Evolutionary conservation across 2,113 vertebrate genomes (phyloP).

Genomic region (Pseudorectes ferrugineus): DNA sequence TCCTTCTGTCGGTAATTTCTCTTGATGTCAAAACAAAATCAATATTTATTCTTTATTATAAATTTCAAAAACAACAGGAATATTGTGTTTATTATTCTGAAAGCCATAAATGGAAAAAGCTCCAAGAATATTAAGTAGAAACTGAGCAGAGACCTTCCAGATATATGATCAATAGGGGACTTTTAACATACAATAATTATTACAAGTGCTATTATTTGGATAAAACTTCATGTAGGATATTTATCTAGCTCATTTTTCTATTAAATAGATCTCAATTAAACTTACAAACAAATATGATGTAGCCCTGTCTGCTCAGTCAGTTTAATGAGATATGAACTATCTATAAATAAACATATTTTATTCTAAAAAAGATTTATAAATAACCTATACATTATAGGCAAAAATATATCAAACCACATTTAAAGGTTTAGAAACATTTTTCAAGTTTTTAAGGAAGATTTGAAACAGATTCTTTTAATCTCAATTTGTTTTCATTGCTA

Average conservation of each 20-base stretch:
- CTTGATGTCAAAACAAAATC: slow-evolving; percentile 6
- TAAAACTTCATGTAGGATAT: background rate
- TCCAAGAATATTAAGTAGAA: slow-evolving; percentile 9
- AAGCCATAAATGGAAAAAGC: background rate
- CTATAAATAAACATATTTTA: slow-evolving; percentile 7
- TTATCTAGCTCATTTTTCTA: background rate
- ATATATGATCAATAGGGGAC: background rate
- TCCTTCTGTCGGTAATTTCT: slow-evolving; percentile 22
- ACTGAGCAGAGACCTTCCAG: background rate
- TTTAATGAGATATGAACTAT: background rate
- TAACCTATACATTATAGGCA: background rate
- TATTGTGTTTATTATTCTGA: background rate
- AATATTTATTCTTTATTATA: slow-evolving; percentile 1
- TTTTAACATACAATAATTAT: background rate
- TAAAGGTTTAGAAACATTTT: background rate
- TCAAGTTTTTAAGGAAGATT: background rate
- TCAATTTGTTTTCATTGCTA: background rate
- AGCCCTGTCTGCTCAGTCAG: background rate
- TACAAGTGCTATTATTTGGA: background rate
- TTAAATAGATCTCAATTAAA: background rate
- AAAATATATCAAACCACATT: background rate
- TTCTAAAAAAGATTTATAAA: background rate
- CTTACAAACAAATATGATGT: background rate
- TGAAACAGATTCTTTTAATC: background rate
- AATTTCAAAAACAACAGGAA: background rate